Conservation (phyloP, 92 coral and sea anemone species). For the Siderastrea radians region DNA sequence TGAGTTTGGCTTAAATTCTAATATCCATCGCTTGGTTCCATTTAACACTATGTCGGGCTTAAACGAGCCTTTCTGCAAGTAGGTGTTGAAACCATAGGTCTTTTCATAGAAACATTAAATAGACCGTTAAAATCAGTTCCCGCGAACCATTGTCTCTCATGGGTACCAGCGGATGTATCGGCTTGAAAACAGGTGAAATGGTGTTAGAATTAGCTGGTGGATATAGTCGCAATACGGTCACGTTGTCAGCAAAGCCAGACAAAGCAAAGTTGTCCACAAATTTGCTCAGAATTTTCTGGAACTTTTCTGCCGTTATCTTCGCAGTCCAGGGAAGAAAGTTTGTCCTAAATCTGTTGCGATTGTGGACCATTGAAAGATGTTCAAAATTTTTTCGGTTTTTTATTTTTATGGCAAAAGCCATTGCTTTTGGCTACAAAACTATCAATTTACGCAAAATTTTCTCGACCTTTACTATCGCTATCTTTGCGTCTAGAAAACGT, state of each 20-base stretch:
- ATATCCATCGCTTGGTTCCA: background rate
- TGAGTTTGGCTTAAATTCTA: background rate
- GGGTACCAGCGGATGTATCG: background rate
- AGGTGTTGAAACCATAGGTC: background rate
- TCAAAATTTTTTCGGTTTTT: too few relatives aligned
- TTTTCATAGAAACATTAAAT: background rate
- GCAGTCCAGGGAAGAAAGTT: too few relatives aligned
- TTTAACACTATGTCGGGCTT: background rate
- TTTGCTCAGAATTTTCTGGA: background rate
- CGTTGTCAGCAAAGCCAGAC: background rate
- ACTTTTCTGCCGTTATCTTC: too few relatives aligned
- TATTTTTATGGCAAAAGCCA: too few relatives aligned
- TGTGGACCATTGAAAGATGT: too few relatives aligned
- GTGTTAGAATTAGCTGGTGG: constrained; percentile 2
- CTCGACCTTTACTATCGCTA: too few relatives aligned
- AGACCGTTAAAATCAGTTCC: background rate
- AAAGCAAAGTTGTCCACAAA: background rate
- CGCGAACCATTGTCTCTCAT: background rate
- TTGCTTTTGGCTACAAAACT: too few relatives aligned
- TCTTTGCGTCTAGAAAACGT: too few relatives aligned
- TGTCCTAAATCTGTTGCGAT: too few relatives aligned
- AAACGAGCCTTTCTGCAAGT: background rate
- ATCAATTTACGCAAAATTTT: too few relatives aligned
- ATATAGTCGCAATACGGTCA: background rate
- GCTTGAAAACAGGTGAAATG: constrained; percentile 5